Evolutionary conservation across 2,888 invertebrate species (phyloP), one percentile per base, ranked within the genome.

Genomic region (Hybos culiciformis): DNA sequence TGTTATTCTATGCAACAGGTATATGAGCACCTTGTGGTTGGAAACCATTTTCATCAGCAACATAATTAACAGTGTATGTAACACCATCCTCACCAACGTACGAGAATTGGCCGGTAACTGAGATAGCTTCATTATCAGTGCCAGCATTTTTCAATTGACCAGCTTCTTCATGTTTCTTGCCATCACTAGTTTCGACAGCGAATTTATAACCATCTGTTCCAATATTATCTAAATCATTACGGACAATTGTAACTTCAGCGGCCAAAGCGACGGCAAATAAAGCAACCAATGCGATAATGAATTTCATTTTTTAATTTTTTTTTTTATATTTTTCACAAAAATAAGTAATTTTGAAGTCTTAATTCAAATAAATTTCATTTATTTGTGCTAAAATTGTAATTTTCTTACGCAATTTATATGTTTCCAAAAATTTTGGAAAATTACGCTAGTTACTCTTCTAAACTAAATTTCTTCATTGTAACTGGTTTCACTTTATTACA

Each of bases 61-160:
- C 24, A 45, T 62, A 66, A 48, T 52, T 74, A 44, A 80, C 74
- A 5, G 69, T 68, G 58, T 78, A 78, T 1, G 63, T 63, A 18
- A 70, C 66, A 4, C 75, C 75, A 51, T 76, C 75, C 33, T 70
- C 71, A 18, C 67, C 75, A 1, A 71, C 60, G 66, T 70, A 73
- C 19, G 68, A 62, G 61, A 67, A 74, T 4, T 67, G 65, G 14
- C 75, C 75, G 34, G 55, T 61, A 14, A 75, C 68, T 3, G 63
- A 56, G 24, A 75, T 60, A 15, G 68, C 62, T 49, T 73, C 72
- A 41, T 73, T 64, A 36, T 75, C 74, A 9, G 68, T 52, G 14
- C 73, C 76, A 1, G 61, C 56, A 51, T 76, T 72, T 51, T 63
- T 68, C 32, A 77, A 52, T 44, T 67, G 60, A 1, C 72, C 76